Conservation (phyloP, 2,113 vertebrate species). For the Pimephales promelas region DNA sequence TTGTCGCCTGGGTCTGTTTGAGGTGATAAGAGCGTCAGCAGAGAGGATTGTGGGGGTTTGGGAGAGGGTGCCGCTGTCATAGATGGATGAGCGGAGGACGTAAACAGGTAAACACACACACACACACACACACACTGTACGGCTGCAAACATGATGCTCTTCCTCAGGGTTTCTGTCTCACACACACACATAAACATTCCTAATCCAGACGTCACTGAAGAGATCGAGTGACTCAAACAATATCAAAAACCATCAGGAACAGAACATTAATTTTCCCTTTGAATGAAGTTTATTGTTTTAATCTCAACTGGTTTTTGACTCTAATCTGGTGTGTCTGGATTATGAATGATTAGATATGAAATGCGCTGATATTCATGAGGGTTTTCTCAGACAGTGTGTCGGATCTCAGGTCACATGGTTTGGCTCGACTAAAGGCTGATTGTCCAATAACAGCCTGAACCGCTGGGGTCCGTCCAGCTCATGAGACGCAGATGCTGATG, state of each 20-base stretch:
- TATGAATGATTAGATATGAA: no score
- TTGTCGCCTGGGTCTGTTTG: constrained; percentile 15
- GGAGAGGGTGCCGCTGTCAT: constrained; percentile 8
- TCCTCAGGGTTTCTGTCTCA: neutral
- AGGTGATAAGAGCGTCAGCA: constrained; percentile 34
- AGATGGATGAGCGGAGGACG: constrained; percentile 13
- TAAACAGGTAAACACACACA: constrained; percentile 39
- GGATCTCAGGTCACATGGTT: constrained; percentile 24
- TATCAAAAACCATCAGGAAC: no score
- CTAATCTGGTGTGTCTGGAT: no score
- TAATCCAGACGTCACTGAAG: no score
- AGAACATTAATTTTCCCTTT: no score
- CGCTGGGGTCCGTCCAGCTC: constrained; percentile 16
- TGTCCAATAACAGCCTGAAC: constrained; percentile 24
- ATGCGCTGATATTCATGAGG: no score
- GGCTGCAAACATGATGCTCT: neutral
- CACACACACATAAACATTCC: neutral
- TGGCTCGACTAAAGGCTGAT: constrained; percentile 22
- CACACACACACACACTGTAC: constrained; percentile 31
- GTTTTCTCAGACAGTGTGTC: neutral
- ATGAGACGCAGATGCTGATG: neutral
- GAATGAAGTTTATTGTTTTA: no score
- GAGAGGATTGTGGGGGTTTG: constrained; percentile 38
- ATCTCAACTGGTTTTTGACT: no score
- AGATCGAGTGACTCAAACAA: no score